These are phyloP conservation scores for Atherix ibis DNA, from an alignment of 2,888 invertebrate genomes.

Conservation along the genomic window DNA sequence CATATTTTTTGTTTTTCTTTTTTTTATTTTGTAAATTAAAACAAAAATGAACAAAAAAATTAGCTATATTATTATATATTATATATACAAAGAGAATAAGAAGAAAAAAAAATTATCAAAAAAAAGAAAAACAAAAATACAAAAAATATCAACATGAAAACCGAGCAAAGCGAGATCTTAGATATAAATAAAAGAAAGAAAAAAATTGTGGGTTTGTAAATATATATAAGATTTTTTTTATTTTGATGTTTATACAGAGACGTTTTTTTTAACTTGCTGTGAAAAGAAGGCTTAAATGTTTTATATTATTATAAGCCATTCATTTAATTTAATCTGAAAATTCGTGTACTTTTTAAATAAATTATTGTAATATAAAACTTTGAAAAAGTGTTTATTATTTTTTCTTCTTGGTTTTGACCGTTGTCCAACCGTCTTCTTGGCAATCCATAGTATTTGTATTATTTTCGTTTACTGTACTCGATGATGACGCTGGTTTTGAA, in stretches of 20 bases:
- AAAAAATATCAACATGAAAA: slow-evolving; percentile 2
- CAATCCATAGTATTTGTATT: no score
- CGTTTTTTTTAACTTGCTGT: slow-evolving; percentile 4
- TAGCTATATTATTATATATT: no score
- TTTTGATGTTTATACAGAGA: slow-evolving; percentile 25
- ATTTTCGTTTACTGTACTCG: slow-evolving; percentile 10
- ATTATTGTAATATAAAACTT: no score
- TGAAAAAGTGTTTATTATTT: slow-evolving; percentile 19
- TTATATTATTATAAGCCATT: no score
- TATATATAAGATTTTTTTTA: slow-evolving; percentile 17
- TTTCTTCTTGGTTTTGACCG: slow-evolving; percentile 39
- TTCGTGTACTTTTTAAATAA: no score
- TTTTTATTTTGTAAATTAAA: no score
- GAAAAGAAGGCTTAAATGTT: slow-evolving; percentile 11
- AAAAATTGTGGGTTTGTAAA: slow-evolving; percentile 7
- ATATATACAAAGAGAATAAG: slow-evolving; percentile 1
- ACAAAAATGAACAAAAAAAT: no score
- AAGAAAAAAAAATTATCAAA: neutral
- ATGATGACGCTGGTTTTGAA: slow-evolving; percentile 18
- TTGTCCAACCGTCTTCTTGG: slow-evolving; percentile 57
- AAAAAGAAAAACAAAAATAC: slow-evolving; percentile 1
- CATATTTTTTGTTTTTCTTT: no score
- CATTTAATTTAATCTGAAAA: no score
- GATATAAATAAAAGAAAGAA: slow-evolving; percentile 6
- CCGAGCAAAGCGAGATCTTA: no score